Conservation (phyloP, 2,797 vertebrate genomes). For the Urosaurus nigricauda region DNA sequence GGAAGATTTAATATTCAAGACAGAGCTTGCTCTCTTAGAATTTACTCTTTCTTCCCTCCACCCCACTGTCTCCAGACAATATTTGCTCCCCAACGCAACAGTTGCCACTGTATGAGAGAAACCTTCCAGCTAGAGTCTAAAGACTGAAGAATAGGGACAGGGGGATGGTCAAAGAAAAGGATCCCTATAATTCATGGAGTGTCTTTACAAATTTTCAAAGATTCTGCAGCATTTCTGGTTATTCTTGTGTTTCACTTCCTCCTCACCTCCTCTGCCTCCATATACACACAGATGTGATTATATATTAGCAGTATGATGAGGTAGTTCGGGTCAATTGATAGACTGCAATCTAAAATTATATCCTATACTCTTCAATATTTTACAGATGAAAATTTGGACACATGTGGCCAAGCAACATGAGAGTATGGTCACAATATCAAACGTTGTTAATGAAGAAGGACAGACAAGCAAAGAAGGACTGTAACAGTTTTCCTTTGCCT, state of each 20-base stretch:
- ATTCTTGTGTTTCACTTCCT: not conserved
- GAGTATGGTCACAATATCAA: no score
- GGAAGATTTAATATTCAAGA: not conserved
- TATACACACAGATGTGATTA: not conserved
- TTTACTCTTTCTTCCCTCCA: not conserved
- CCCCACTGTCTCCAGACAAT: not conserved
- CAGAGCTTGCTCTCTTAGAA: not conserved
- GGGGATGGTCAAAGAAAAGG: not conserved
- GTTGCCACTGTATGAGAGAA: not conserved
- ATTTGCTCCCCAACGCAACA: not conserved
- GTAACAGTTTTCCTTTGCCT: no score
- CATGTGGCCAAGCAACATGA: no score
- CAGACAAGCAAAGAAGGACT: not conserved
- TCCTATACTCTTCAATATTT: not conserved
- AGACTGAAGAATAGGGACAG: no score
- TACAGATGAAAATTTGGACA: no score
- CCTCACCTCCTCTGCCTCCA: not conserved
- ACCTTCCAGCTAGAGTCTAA: not conserved
- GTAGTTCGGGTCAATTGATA: not conserved
- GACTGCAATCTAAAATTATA: not conserved
- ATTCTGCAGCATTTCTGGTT: not conserved
- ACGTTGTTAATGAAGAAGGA: no score
- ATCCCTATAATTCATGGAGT: not conserved
- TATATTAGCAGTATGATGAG: not conserved
- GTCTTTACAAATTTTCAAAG: not conserved